Evolutionary conservation across 1,140 invertebrate genomes (phyloP), one percentile per base, ranked within the genome.

Genomic region (Elysia chlorotica): DNA sequence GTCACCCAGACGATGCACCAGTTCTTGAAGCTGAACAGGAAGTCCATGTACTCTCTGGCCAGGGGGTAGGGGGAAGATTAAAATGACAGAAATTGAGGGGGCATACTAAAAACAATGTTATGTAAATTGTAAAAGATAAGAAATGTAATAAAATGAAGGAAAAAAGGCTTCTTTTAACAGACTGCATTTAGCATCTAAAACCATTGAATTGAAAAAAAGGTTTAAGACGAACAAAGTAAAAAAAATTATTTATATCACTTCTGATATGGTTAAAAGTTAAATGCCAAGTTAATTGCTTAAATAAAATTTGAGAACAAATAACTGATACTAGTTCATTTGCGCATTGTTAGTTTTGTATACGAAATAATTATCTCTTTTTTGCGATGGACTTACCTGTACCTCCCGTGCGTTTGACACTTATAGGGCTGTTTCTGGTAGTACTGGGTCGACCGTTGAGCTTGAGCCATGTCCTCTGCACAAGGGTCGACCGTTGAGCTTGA

Each of bases 1-100:
- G 83, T 85, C 2, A 85, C 82, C 81, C 79, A 81, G 21, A 85
- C 81, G 71, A 85, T 85, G 38, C 83, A 85, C 83, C 82, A 84
- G 73, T 85, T 83, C 72, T 85, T 85, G 73, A 85, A 85, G n/a
- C 81, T 74, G n/a, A 86, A 82, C 23, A 88, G 74, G 59, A 81
- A 76, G 73, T 88, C 85, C 75, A 83, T 80, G 72, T 88, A 88
- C 33, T 84, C 77, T 6, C 86, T 76, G 71, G 81, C 86, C 23
- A 5, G 28, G 10, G 48, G 19, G 10, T 10, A n/a, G 10, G 41
- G 41, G 10, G 41, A n/a, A n/a, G n/a, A n/a, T n/a, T n/a, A n/a
- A n/a, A n/a, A n/a, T n/a, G n/a, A n/a, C n/a, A n/a, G n/a, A n/a
- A n/a, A n/a, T n/a, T n/a, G n/a, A n/a, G n/a, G n/a, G n/a, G n/a